Conservation (phyloP, 2,888 invertebrate genomes). For the Boloria selene region DNA sequence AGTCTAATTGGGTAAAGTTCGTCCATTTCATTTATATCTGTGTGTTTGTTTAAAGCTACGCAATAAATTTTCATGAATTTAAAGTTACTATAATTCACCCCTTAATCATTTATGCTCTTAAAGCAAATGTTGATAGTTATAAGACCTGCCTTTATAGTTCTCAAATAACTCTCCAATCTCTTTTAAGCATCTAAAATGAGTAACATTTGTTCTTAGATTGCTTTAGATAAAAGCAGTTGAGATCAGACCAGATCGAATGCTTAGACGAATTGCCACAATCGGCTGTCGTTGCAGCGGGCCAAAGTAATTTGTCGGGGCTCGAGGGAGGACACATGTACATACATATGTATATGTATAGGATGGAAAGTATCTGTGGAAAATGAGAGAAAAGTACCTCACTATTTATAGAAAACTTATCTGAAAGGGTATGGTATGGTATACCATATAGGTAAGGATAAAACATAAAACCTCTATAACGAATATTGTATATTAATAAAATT, state of each 20-base stretch:
- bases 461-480: too few relatives aligned
- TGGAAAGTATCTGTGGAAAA: not conserved
- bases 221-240: conserved; percentile 25
- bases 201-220: conserved; percentile 28
- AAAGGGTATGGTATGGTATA: too few relatives aligned
- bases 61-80: too few relatives aligned
- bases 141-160: too few relatives aligned
- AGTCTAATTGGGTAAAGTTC: too few relatives aligned
- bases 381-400: not conserved
- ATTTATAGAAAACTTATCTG: not conserved
- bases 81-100: too few relatives aligned
- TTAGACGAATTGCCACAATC: conserved; percentile 32
- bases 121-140: too few relatives aligned
- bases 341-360: not conserved
- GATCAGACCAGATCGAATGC: conserved; percentile 26
- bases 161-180: not conserved
- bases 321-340: not conserved
- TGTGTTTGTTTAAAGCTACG: too few relatives aligned
- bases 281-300: conserved; percentile 20
- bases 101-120: too few relatives aligned
- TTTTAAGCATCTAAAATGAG: conserved; percentile 20
- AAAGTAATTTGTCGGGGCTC: conserved; percentile 26
- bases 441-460: too few relatives aligned
- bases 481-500: too few relatives aligned
- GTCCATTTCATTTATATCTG: too few relatives aligned